Evolutionary conservation across 2,113 vertebrate genomes (phyloP), one percentile per base, ranked within the genome.

Genomic region (Rhea americana): DNA sequence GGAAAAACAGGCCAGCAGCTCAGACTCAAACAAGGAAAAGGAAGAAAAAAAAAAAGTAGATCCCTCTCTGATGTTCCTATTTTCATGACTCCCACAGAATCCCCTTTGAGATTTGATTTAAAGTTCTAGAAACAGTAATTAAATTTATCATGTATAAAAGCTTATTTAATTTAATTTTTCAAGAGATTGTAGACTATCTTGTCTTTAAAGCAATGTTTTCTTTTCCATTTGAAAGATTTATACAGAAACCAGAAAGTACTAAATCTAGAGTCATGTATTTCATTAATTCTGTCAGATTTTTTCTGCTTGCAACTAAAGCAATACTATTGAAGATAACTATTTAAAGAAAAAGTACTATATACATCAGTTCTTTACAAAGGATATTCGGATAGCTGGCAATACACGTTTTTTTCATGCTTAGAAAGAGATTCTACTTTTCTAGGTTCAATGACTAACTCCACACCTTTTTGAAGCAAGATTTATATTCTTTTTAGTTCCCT

Each of bases 191-290:
- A 72, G 81, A 82, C 22, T 62, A 84, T 58, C 39, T 58, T 82
- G 61, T 24, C 66, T 93, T 83, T 28, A 93, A 95, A 94, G 37
- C 19, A 65, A 53, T n/a, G 22, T 21, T 84, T 77, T 93, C 9
- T 82, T 74, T 89, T 75, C 55, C 3, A 19, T 90, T 91, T 86
- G 56, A 65, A 45, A 91, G 26, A 59, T 5, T 76, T 79, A 75
- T 79, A 30, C 55, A 87, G 51, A 63, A 87, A 68, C 32, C 58
- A 89, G 47, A 63, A 87, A 63, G 24, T 2, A 77, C 4, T 47
- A 80, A 61, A 90, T 55, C 2, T 1, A 51, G 37, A 75, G 39
- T 37, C 30, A 61, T 26, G 6, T 53, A 92, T 82, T 73, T 80
- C 43, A 85, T 3, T 61, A 83, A 32, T 43, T 91, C 45, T 62